Evolutionary conservation across 2,113 vertebrate species (phyloP), one percentile per base, ranked within the genome.

Genomic region (Pontoporia blainvillei): DNA sequence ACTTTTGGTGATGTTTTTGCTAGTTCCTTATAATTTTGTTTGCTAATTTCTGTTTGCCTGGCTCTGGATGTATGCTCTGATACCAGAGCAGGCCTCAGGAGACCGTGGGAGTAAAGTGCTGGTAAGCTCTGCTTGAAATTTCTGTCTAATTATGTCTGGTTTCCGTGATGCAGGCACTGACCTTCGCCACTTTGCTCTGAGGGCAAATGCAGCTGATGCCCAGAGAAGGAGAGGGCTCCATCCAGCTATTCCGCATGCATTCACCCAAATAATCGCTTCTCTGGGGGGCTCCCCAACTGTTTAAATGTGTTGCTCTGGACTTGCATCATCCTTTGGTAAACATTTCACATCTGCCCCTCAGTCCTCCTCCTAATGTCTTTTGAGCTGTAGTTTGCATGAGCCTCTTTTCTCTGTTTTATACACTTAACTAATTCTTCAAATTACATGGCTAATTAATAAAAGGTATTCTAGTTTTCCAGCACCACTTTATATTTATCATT

Each of bases 121-220:
- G n/a, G 44, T 92, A 25, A 75, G 72, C 8, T 61, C 8, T 36
- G 44, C 66, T 91, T 93, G 36, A 79, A 86, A 85, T 31, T 59
- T 93, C 67, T 83, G 31, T 69, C 49, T 94, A 69, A 79, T 92
- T 94, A 73, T 75, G 29, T 39, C 75, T 93, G 85, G 76, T 89
- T 85, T 95, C 59, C 66, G 6, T 59, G 29, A 90, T 14, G 8
- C 20, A 59, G 46, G 12, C 39, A 31, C n/a, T 88, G 34, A 73
- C 46, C 67, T 41, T 92, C 3, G 17, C n/a, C 9, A 75, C 52
- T 85, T 72, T 66, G 25, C 41, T 94, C 15, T 39, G n/a, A 86
- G 92, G 27, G n/a, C 29, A 71, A 96, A 78, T 12, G 13, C 67
- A 95, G 67, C 79, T 86, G 78, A 89, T 93, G 76, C 29, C 39